Percentiles rank a stretch among this genome's conserved stretches.
Evolutionary conservation across 2,888 invertebrate genomes (phyloP).

Genomic region (Xanthia togata): DNA sequence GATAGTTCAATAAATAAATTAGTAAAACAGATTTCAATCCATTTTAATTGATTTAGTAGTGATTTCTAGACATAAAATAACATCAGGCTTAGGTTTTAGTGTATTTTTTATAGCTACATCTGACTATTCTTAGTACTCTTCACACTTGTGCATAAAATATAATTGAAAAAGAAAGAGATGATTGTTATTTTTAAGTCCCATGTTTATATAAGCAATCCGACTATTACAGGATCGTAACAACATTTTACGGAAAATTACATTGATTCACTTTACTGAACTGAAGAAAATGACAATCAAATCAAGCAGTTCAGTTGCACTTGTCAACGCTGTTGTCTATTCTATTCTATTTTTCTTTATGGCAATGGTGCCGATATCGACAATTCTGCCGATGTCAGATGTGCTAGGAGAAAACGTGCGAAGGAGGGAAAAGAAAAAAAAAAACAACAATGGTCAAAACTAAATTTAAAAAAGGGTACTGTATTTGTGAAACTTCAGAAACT

Average conservation of each 20-base stretch:
- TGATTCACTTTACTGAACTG: not conserved
- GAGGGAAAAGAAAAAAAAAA: too few species aligned
- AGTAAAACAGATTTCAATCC: not conserved
- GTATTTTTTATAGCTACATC: not conserved
- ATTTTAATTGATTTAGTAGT: not conserved
- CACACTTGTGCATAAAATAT: not conserved
- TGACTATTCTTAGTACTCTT: not conserved
- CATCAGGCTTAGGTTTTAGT: not conserved
- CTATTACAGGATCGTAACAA: not conserved
- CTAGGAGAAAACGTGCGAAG: too few species aligned
- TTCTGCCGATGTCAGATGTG: too few species aligned
- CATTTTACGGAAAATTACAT: not conserved
- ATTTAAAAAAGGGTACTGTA: too few species aligned
- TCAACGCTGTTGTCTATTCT: too few species aligned
- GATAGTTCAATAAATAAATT: not conserved
- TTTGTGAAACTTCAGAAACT: too few species aligned
- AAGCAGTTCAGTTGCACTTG: too few species aligned
- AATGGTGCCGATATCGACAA: too few species aligned
- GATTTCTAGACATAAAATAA: slow-evolving; percentile 12
- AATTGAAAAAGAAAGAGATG: slow-evolving; percentile 8
- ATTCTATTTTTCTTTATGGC: too few species aligned
- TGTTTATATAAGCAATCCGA: not conserved
- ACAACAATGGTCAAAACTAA: too few species aligned
- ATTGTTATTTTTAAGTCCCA: slow-evolving; percentile 18
- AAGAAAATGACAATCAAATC: too few species aligned